Base-by-base conservation (phyloP, 2,113 vertebrate genomes). In the Noctilio leporinus region DNA sequence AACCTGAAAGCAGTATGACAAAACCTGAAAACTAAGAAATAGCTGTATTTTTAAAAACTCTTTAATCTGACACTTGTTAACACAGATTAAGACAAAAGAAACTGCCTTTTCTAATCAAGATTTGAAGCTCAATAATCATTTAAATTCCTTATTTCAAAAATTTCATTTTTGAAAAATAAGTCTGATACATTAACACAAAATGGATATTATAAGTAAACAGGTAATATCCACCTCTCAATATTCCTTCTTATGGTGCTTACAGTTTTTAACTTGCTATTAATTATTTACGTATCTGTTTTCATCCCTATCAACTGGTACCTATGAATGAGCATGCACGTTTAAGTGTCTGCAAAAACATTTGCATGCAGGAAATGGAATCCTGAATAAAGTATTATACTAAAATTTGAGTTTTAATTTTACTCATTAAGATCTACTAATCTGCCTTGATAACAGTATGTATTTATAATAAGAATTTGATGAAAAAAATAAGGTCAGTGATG, bases 61-160 rank as follows among this genome's bases (percentile, higher is more conserved):
- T 59, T 82, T 22, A n/a, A 93, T 43, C 64, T 86, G 70, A 47
- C 9, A 75, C 45, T 64, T 85, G 7, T 35, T 70, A 78, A 83
- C 33, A 81, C 43, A 43, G 45, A 83, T 17, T 9, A 55, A 78
- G 5, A 78, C 33, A 38, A 62, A 83, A 91, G 22, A 88, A 73
- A 95, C 3, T 69, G 40, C 55, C 64, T 92, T 91, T 97, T 88
- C 83, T 85, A 51, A 15, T 77, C 33, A 84, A 94, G 49, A 82
- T 65, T 89, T 70, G 92, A 77, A 87, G 38, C 14, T 81, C 65
- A 84, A 67, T 40, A 72, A 95, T 81, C 55, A 72, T 86, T 62
- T 81, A 64, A 78, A 80, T 76, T 45, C 24, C 26, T 89, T 64
- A 51, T 94, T 92, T 91, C 45, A 86, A 82, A 87, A 92, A 88